Evolutionary conservation across 2,113 vertebrate genomes (phyloP).

Genomic region (Strigops habroptila): DNA sequence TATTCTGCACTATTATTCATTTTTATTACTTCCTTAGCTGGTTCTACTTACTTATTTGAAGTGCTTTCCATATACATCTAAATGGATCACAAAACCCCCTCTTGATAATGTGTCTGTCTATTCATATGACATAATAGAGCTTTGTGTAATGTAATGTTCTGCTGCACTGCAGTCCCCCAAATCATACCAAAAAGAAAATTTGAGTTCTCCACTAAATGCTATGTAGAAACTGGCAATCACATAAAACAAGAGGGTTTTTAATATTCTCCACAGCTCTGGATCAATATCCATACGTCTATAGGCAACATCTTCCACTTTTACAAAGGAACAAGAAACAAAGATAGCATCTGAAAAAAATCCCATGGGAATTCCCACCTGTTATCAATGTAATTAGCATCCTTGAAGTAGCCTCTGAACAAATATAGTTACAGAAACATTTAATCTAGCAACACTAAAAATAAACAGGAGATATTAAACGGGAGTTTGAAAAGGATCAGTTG

Average conservation of each 20-base stretch:
- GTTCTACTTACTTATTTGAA: slow-evolving; percentile 56
- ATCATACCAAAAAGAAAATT: not conserved
- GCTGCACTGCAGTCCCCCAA: slow-evolving; percentile 53
- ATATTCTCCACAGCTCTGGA: not conserved
- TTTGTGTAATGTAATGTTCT: slow-evolving; percentile 35
- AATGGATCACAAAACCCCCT: slow-evolving; percentile 38
- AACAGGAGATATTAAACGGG: not conserved
- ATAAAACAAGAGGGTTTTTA: not conserved
- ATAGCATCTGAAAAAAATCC: slow-evolving; percentile 32
- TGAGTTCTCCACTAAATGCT: not conserved
- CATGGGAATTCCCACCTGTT: slow-evolving; percentile 41
- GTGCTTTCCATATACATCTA: slow-evolving; percentile 47
- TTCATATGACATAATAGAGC: slow-evolving; percentile 20
- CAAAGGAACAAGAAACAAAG: not conserved
- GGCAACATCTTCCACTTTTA: not conserved
- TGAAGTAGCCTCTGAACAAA: slow-evolving; percentile 12
- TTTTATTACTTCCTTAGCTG: slow-evolving; percentile 56
- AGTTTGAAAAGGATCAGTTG: slow-evolving; percentile 10
- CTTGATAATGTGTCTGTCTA: slow-evolving; percentile 22
- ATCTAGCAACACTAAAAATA: slow-evolving; percentile 19
- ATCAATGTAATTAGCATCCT: slow-evolving; percentile 6
- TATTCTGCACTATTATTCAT: slow-evolving; percentile 31
- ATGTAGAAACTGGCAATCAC: not conserved
- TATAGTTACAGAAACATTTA: slow-evolving; percentile 11
- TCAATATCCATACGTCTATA: not conserved